Evolutionary conservation across 2,888 invertebrate genomes (phyloP).

Genomic region (Acronicta aceris): DNA sequence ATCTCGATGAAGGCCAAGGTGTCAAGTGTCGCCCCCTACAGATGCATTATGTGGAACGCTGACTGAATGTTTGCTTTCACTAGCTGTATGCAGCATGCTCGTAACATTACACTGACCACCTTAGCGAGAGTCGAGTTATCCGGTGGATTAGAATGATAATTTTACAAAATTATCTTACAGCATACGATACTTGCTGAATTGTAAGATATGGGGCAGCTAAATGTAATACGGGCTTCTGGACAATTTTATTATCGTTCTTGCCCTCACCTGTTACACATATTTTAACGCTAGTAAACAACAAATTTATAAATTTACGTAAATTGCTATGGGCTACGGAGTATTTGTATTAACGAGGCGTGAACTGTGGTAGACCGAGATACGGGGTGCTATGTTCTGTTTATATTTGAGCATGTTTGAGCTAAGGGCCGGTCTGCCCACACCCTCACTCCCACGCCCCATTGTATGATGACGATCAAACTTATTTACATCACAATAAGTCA

Average conservation of each 20-base stretch:
- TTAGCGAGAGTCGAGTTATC: slow-evolving; percentile 61
- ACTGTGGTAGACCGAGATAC: slow-evolving; percentile 62
- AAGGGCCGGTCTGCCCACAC: slow-evolving; percentile 77
- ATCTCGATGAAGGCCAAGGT: slow-evolving; percentile 76
- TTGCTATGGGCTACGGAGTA: slow-evolving; percentile 24
- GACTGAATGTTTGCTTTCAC: slow-evolving; percentile 84
- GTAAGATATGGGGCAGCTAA: slow-evolving; percentile 1
- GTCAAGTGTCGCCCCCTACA: slow-evolving; percentile 81
- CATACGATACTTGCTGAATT: neutral
- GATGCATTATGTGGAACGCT: slow-evolving; percentile 82
- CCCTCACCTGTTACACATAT: slow-evolving; percentile 18
- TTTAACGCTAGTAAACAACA: slow-evolving; percentile 19
- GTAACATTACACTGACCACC: slow-evolving; percentile 80
- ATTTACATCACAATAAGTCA: slow-evolving; percentile 86
- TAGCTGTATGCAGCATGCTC: slow-evolving; percentile 77
- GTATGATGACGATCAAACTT: slow-evolving; percentile 83
- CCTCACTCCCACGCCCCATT: slow-evolving; percentile 79
- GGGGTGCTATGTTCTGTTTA: slow-evolving; percentile 74
- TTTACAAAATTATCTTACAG: slow-evolving; percentile 7
- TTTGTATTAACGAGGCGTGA: slow-evolving; percentile 57
- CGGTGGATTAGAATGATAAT: slow-evolving; percentile 35
- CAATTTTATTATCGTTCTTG: slow-evolving; percentile 16
- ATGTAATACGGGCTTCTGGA: slow-evolving; percentile 3
- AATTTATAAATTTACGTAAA: slow-evolving; percentile 31
- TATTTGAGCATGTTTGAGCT: slow-evolving; percentile 72